phyloP scores from a whole-genome alignment of 2,113 vertebrate species.

The Brienomyrus brachyistius region DNA sequence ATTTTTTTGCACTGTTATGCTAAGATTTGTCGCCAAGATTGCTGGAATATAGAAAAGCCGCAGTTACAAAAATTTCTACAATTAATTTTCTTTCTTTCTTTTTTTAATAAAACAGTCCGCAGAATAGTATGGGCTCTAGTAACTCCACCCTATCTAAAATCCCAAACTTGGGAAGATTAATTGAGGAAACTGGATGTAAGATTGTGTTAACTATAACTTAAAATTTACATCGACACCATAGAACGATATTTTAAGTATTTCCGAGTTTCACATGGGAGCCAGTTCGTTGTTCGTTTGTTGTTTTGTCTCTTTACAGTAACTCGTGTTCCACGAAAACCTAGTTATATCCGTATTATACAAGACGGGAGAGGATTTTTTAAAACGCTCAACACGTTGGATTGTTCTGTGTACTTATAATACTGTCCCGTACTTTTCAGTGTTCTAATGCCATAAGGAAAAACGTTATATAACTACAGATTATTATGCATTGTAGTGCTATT shows the following conservation, averaged over 20 bases:
- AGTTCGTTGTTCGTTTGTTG: not conserved
- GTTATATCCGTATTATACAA: not conserved
- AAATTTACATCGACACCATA: not conserved
- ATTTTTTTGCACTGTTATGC: not conserved
- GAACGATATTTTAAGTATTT: not conserved
- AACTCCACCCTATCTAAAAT: slow-evolving; percentile 37
- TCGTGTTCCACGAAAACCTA: not conserved
- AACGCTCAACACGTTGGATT: not conserved
- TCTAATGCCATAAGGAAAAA: not conserved
- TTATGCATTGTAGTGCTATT: not conserved
- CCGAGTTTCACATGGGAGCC: not conserved
- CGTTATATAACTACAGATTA: not conserved
- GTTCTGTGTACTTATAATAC: not conserved
- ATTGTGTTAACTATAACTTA: not conserved
- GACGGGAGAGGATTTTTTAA: not conserved
- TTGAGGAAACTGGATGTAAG: slow-evolving; percentile 58
- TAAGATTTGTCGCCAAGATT: not conserved
- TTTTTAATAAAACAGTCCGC: not conserved
- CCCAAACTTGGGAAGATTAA: slow-evolving; percentile 43
- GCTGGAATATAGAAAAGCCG: not conserved
- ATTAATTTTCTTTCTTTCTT: not conserved
- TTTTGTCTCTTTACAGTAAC: not conserved
- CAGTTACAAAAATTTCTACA: not conserved
- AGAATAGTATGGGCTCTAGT: slow-evolving; percentile 45
- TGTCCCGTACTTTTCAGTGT: not conserved